These are phyloP conservation scores for Scaptomyza flava DNA, from an alignment of 2,888 invertebrate species.

Conservation along the genomic window DNA sequence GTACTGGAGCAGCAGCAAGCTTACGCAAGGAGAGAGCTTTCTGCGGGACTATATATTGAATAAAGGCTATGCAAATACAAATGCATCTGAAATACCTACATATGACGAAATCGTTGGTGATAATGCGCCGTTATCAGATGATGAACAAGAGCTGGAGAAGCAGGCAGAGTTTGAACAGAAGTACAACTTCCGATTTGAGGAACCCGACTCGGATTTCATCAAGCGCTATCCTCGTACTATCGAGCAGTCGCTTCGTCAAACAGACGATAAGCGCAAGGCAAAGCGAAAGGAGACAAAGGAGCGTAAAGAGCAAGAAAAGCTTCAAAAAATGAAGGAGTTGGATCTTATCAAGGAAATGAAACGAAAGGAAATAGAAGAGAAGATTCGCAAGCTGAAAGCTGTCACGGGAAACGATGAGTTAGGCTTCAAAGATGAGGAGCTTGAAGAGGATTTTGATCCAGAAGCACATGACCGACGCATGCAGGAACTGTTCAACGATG, in stretches of 20 bases:
- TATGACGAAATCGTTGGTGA: conserved; percentile 89
- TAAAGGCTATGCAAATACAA: conserved; percentile 87
- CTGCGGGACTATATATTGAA: conserved; percentile 96
- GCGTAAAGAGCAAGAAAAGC: conserved; percentile 91
- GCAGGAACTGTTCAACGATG: conserved; percentile 93
- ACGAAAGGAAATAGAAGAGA: conserved; percentile 94
- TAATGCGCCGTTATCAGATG: conserved; percentile 88
- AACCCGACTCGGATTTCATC: conserved; percentile 96
- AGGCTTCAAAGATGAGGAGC: conserved; percentile 88
- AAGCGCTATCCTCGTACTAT: conserved; percentile 97
- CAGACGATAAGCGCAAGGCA: conserved; percentile 91
- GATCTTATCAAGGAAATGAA: conserved; percentile 94
- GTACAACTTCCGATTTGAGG: conserved; percentile 98
- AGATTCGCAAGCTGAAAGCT: conserved; percentile 93
- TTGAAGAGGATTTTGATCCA: conserved; percentile 96
- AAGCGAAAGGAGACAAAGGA: conserved; percentile 91
- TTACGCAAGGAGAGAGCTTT: conserved; percentile 94
- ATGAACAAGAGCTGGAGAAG: conserved; percentile 91
- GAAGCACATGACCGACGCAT: conserved; percentile 93
- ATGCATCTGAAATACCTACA: conserved; percentile 86
- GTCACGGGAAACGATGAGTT: conserved; percentile 92
- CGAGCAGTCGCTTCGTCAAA: conserved; percentile 91
- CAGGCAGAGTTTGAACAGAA: conserved; percentile 97
- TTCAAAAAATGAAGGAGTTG: conserved; percentile 93
- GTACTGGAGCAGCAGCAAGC: conserved; percentile 92